Base-by-base conservation (phyloP, 2,113 vertebrate genomes). In the Regulus satrapa region DNA sequence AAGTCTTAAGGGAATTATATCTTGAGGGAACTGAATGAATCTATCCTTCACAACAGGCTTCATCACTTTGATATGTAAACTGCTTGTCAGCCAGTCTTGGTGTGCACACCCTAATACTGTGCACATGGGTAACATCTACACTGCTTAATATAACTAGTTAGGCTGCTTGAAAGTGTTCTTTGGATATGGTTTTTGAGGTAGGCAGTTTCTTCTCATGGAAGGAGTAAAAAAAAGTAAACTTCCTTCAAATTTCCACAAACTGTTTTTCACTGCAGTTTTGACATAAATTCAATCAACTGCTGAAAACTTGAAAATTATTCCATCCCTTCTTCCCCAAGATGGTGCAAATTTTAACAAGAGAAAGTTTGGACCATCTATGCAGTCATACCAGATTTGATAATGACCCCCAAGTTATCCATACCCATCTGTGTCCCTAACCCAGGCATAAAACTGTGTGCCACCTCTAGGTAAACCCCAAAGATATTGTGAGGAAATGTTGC, bases 401-500 rank as follows among this genome's bases (percentile, higher is more conserved):
- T 20, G 11, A 43, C 8, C 10, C 26, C 12, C 29, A 36, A 82
- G 20, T 78, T 67, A 63, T 78, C 73, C 40, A 21, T 3, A 55
- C 6, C 19, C 32, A 34, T 63, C 51, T 62, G 6, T 32, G 34
- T 40, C 11, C 34, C 14, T 23, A 68, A 59, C 9, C 9, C 52
- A 64, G 40, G 36, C 31, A 78, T 8, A 41, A 82, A 87, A 45
- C 48, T 51, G 4, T 17, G 28, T 63, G 56, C 18, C 25, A 59
- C 23, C 23, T 58, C n/a, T 32, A 58, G 19, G 5, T 7, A 78
- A 43, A 56, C 4, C 14, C 46, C 74, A 67, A 54, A 74, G 18
- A 9, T 12, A 16, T 5, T 0, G 0, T 21, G 5, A 73, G 21
- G 19, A 89, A 69, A 34, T 5, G 8, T 31, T 17, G 64, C 25